phyloP scores from a whole-genome alignment of 2,888 invertebrate genomes.

The Calliopum simillimum region DNA sequence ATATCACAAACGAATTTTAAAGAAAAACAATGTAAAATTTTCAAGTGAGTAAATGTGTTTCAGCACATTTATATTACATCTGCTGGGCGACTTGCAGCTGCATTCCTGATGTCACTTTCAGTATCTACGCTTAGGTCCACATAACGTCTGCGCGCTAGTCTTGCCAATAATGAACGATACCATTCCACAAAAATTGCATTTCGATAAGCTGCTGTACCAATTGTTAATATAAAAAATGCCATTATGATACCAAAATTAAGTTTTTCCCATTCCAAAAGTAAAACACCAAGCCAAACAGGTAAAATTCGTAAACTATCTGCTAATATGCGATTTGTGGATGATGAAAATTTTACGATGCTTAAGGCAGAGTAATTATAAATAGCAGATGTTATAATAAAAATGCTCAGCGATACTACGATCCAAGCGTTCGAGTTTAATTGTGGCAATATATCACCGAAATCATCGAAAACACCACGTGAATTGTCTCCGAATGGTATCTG shows the following conservation, averaged over 20 bases:
- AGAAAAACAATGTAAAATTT: conserved; percentile 7
- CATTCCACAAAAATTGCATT: conserved; percentile 68
- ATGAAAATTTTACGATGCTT: conserved; percentile 92
- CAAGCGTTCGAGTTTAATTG: conserved; percentile 77
- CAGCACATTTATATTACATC: conserved; percentile 54
- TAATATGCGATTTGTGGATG: conserved; percentile 91
- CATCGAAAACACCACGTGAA: conserved; percentile 82
- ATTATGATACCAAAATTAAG: conserved; percentile 83
- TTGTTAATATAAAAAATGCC: conserved; percentile 81
- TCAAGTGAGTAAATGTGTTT: background rate
- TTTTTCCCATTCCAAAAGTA: conserved; percentile 80
- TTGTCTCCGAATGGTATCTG: conserved; percentile 82
- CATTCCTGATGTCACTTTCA: conserved; percentile 32
- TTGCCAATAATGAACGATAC: conserved; percentile 53
- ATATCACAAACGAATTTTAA: conserved; percentile 15
- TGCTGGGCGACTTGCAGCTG: conserved; percentile 56
- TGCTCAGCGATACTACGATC: conserved; percentile 76
- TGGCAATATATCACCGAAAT: conserved; percentile 83
- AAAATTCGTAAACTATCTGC: conserved; percentile 89
- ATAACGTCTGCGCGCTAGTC: conserved; percentile 56
- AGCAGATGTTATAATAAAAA: conserved; percentile 85
- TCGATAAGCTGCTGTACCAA: conserved; percentile 89
- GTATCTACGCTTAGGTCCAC: conserved; percentile 51
- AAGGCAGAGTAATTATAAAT: conserved; percentile 94
- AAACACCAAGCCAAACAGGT: conserved; percentile 88